Base-by-base conservation (phyloP, 1,140 invertebrate genomes). In the Lasioglossum baleicum region DNA sequence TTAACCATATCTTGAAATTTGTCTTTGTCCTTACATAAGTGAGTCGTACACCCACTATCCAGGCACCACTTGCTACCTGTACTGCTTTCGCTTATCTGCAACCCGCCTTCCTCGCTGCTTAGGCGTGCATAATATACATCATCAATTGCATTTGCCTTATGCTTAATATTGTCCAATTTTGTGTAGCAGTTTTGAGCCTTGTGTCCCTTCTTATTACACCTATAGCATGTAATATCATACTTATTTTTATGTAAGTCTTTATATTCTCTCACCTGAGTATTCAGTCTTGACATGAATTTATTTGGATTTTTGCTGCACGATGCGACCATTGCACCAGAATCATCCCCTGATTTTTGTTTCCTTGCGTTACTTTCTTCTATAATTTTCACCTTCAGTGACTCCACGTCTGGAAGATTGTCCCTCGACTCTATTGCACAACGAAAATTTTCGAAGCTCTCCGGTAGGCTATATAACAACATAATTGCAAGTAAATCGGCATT, bases 401-500 rank as follows among this genome's bases (percentile, higher is more conserved):
- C 42, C 2, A 31, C 5, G 2, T 48, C 5, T 6, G 48, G 72
- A 1, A 74, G 17, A 0, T 65, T 44, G 31, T 65, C 72, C 7
- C 72, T 10, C 0, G 72, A 35, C 26, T 74, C 44, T 6, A 75
- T 67, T 3, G 64, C 65, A 17, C 63, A 56, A 7, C 73, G 20
- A 17, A 75, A 75, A 10, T 75, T 75, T 13, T 66, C 64, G 7
- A 66, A 75, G 4, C 3, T 11, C 0, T 31, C 15, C 2, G 64
- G 64, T 2, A 75, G 26, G 42, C 48, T 66, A 20, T 56, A 42
- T 2, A 75, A 26, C 1, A 75, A 1, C 64, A 67, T 74, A n/a
- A 89, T 87, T 7, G 83, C n/a, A 7, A 88, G 48, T 56, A 88
- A 35, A 75, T 88, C 84, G 6, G 13, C 0, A 56, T 56, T 22